Percentiles rank a stretch among this genome's conserved stretches.
Evolutionary conservation across 2,113 vertebrate genomes (phyloP).

Genomic region (Corythoichthys intestinalis): DNA sequence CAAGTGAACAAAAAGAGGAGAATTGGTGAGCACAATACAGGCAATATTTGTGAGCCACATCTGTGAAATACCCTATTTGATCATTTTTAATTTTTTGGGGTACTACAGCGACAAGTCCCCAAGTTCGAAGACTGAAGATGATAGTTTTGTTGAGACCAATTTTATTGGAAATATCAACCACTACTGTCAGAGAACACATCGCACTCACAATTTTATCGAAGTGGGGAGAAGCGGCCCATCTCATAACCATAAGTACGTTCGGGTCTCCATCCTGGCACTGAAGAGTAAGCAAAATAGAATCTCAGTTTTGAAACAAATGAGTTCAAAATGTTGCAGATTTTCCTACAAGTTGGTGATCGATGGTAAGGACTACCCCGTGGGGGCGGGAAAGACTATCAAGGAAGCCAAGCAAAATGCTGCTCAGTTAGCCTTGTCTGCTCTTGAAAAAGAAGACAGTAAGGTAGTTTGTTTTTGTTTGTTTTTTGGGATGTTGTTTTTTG

Average conservation of each 20-base stretch:
- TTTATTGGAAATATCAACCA: slow-evolving; percentile 47
- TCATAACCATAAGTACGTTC: slow-evolving; percentile 52
- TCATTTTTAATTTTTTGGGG: slow-evolving; percentile 1
- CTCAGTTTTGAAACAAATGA: not conserved
- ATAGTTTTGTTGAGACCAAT: slow-evolving; percentile 28
- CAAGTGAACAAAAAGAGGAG: slow-evolving; percentile 3
- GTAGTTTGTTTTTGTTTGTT: slow-evolving; percentile 24
- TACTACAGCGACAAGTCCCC: slow-evolving; percentile 24
- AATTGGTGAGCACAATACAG: slow-evolving; percentile 37
- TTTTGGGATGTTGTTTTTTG: not conserved
- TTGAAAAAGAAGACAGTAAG: slow-evolving; percentile 48
- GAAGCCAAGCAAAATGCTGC: slow-evolving; percentile 63
- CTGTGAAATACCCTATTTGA: not conserved
- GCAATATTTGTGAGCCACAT: not conserved
- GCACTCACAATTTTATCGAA: not conserved
- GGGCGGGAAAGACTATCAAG: slow-evolving; percentile 38
- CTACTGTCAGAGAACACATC: slow-evolving; percentile 47
- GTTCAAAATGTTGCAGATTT: slow-evolving; percentile 53
- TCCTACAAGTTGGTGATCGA: slow-evolving; percentile 50
- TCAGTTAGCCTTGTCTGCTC: slow-evolving; percentile 37
- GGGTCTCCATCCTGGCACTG: not conserved
- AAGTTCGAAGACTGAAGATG: slow-evolving; percentile 11
- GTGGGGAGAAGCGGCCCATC: slow-evolving; percentile 39
- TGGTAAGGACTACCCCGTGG: slow-evolving; percentile 48
- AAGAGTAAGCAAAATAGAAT: not conserved